phyloP scores from a whole-genome alignment of 64 coral and sea anemone species.

The Montipora foliosa region DNA sequence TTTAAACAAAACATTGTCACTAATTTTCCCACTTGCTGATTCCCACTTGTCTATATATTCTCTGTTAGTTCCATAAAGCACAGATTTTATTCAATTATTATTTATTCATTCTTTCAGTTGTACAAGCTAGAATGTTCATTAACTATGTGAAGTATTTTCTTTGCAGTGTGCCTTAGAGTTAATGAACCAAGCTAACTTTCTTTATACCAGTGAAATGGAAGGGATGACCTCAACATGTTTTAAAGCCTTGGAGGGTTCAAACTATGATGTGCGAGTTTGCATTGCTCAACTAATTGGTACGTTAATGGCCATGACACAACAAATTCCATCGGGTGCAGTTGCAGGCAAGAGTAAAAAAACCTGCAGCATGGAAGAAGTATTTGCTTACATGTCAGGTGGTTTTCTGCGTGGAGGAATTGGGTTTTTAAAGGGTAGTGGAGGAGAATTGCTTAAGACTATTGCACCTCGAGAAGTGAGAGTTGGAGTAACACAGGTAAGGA shows the following conservation, averaged over 20 bases:
- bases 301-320: conserved; percentile 88
- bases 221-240: conserved; percentile 83
- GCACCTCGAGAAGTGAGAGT: conserved; percentile 94
- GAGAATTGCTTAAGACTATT: conserved; percentile 87
- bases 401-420: conserved; percentile 96
- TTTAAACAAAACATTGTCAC: no score
- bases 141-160: neutral
- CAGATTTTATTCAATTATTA: no score
- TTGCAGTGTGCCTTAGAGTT: conserved; percentile 88
- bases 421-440: conserved; percentile 91
- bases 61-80: no score
- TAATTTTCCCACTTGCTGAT: no score
- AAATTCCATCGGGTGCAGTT: conserved; percentile 36
- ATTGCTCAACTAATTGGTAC: conserved; percentile 89
- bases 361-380: conserved; percentile 85
- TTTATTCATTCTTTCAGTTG: neutral
- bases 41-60: no score
- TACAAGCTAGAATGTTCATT: neutral
- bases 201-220: conserved; percentile 91
- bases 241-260: conserved; percentile 90
- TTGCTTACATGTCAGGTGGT: conserved; percentile 89
- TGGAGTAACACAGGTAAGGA: conserved; percentile 93
- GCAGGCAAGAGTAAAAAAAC: conserved; percentile 82
- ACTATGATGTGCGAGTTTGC: conserved; percentile 98
- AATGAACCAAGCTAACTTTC: conserved; percentile 91